phyloP scores from a whole-genome alignment of 64 coral and sea anemone genomes.

The Actinia tenebrosa region DNA sequence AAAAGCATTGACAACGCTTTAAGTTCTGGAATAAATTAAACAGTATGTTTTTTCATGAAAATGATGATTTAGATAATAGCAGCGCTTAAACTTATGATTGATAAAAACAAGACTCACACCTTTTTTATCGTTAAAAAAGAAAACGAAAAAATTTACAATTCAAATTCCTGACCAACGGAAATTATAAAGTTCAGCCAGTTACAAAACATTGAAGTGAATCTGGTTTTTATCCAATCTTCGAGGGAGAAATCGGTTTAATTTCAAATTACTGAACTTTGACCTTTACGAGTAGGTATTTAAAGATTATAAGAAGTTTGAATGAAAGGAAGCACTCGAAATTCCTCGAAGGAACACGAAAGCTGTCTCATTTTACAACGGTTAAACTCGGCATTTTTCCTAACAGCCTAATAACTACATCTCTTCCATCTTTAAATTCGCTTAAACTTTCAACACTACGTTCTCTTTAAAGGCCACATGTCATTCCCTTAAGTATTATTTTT shows the following conservation, averaged over 20 bases:
- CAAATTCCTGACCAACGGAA: neutral
- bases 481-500: too few species aligned
- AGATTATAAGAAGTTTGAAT: neutral
- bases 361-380: neutral
- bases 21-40: neutral
- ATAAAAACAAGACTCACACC: neutral
- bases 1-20: neutral
- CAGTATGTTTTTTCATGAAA: neutral
- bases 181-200: neutral
- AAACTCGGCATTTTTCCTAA: too few species aligned
- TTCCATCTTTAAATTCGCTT: neutral
- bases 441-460: neutral
- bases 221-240: conserved; percentile 5
- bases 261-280: neutral
- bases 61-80: neutral
- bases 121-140: neutral
- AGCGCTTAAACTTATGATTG: neutral
- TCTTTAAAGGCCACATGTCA: neutral
- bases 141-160: neutral
- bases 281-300: neutral
- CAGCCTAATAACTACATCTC: neutral
- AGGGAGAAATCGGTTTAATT: neutral
- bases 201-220: neutral
- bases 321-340: neutral
- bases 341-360: neutral